Base-by-base conservation (phyloP, 2,888 invertebrate species). In the Acrobasis consociella region DNA sequence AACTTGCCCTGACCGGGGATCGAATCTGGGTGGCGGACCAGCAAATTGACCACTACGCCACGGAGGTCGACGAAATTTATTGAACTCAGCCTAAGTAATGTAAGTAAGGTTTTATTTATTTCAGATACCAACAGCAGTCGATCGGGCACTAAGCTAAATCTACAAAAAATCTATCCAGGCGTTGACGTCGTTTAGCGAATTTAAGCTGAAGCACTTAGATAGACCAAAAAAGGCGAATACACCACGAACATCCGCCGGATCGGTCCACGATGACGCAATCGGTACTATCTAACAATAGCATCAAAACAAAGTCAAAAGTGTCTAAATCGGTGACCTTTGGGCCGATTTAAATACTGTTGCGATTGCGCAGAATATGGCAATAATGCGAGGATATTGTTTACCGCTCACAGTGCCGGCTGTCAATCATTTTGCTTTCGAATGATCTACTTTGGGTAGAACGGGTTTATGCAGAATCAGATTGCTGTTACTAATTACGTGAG, bases 241-340 rank as follows among this genome's bases (percentile, higher is more conserved):
- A 51, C 10, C 38, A 38, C 17, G 39, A 31, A 50, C 16, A 22
- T 39, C 46, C 52, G 53, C 42, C 59, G 46, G 66, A 71, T 67
- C 31, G 31, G 5, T 31, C 31, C 8, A 31, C 31, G 31, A 66
- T 77, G 80, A 75, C 75, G 78, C 70, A 75, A 76, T 74, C 65
- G 88, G 89, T 91, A 76, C 74, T 88, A 90, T 91, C 90, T 80
- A 75, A 85, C 86, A 86, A 87, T 87, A 74, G 82, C 78, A 91
- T 91, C 89, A 82, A 83, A 88, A 85, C 84, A 87, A 86, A 85
- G 86, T 85, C 85, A 83, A 84, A 85, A 86, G 84, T 83, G 80
- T 84, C 22, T 22, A 22, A 79, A 55, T 39, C 56, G 42, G 42
- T 56, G 85, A 88, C 91, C 90, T 90, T 91, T 90, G 84, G 70